Conservation (phyloP, 30 jellyfish, hydroid and myxozoan species). For the Turritopsis rubra region DNA sequence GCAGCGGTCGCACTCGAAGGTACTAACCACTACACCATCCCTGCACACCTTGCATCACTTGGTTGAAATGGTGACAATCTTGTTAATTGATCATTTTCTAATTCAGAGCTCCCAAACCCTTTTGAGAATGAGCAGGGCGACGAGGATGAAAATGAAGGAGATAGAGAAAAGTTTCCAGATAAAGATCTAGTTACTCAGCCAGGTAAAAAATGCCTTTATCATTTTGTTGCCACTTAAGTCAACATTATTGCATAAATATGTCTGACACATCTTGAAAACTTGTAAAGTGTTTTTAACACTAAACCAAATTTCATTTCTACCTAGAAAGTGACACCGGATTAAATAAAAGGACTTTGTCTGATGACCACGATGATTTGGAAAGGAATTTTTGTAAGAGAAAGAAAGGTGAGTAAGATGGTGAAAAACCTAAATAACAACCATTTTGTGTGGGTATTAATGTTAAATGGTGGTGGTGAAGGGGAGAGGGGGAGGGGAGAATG, state of each 20-base stretch:
- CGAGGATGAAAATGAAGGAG: neutral
- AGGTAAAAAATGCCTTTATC: neutral
- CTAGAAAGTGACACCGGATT: neutral
- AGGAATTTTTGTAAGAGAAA: neutral
- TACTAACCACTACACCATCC: no score
- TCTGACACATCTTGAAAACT: neutral
- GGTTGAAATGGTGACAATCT: neutral
- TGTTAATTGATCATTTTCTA: neutral
- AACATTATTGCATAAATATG: neutral
- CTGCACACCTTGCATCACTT: neutral
- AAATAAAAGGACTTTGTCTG: neutral
- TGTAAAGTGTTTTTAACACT: neutral
- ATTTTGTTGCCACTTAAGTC: neutral
- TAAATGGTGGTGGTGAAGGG: neutral
- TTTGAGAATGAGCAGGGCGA: neutral
- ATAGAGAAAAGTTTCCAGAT: neutral
- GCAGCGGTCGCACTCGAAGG: no score
- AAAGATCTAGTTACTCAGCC: neutral
- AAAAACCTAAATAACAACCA: neutral
- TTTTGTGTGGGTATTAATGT: neutral
- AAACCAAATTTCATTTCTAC: neutral
- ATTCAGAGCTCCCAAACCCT: neutral
- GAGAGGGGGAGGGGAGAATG: neutral
- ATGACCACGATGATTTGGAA: neutral
- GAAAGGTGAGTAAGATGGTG: neutral